Percentiles rank a stretch among this genome's conserved stretches.
These are phyloP conservation scores for Strix aluco DNA, from an alignment of 2,113 vertebrate genomes.

Conservation along the genomic window DNA sequence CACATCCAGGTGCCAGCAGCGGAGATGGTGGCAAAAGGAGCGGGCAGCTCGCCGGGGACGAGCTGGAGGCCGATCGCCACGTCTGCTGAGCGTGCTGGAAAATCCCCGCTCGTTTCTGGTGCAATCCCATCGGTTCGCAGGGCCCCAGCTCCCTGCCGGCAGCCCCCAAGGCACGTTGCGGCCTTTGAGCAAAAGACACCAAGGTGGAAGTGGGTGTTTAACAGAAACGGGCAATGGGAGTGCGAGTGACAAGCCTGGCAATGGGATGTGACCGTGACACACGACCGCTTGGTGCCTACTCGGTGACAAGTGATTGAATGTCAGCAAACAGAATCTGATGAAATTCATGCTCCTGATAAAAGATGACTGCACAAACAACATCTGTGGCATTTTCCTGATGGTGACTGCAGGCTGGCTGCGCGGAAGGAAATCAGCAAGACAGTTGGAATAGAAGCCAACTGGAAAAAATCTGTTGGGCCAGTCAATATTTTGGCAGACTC, in stretches of 20 bases:
- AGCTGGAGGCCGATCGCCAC: rapidly evolving
- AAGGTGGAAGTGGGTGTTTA: background rate
- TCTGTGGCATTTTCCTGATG: conserved; percentile 29
- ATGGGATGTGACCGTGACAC: conserved; percentile 10
- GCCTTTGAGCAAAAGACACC: background rate
- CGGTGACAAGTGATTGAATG: conserved; percentile 59
- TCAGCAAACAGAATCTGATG: conserved; percentile 43
- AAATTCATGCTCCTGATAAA: conserved; percentile 43
- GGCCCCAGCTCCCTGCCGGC: background rate
- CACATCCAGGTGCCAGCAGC: rapidly evolving
- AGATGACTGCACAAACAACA: conserved; percentile 37
- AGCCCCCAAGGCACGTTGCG: background rate
- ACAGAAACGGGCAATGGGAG: background rate
- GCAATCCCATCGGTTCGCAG: too few species aligned
- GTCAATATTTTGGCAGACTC: conserved; percentile 9
- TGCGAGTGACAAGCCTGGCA: background rate
- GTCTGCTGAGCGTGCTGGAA: background rate
- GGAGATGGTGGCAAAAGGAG: background rate
- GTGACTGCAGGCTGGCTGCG: background rate
- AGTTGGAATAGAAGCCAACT: conserved; percentile 15
- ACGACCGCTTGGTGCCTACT: background rate
- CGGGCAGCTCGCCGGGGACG: background rate
- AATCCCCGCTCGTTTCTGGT: too few species aligned
- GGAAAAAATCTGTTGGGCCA: background rate
- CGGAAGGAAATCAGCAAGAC: background rate